Conservation (phyloP, 1,140 invertebrate genomes). For the Coenobita brevimanus region DNA sequence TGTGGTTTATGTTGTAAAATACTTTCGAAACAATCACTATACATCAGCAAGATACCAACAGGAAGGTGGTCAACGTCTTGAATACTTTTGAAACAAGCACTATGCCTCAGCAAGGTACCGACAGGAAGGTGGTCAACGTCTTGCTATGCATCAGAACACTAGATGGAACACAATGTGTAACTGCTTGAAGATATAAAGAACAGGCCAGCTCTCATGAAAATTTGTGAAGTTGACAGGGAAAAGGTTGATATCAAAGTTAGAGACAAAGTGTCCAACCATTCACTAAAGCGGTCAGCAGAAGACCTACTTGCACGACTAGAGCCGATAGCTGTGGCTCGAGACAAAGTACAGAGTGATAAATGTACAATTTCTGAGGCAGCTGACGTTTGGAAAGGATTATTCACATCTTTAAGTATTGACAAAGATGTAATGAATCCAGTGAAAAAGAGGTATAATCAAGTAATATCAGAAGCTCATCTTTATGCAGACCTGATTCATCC, state of each 20-base stretch:
- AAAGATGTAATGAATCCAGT: neutral
- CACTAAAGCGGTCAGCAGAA: conserved; percentile 25
- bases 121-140: no score
- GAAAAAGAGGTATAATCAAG: conserved; percentile 1
- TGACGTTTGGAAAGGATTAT: conserved; percentile 43
- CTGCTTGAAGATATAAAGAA: conserved; percentile 38
- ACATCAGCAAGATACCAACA: neutral
- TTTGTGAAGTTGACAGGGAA: conserved; percentile 40
- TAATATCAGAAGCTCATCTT: conserved; percentile 34
- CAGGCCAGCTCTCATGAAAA: conserved; percentile 38
- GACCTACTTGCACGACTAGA: conserved; percentile 38
- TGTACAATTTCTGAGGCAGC: conserved; percentile 48
- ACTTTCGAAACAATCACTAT: neutral
- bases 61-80: conserved; percentile 3
- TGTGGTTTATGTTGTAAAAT: conserved; percentile 1
- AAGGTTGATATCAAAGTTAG: neutral
- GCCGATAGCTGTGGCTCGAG: conserved; percentile 27
- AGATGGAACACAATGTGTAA: conserved; percentile 46
- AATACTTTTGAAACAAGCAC: no score
- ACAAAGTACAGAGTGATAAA: conserved; percentile 47
- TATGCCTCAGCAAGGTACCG: no score
- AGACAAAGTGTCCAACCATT: conserved; percentile 14
- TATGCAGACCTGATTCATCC: conserved; percentile 14
- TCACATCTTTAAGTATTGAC: neutral
- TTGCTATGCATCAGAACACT: neutral